Evolutionary conservation across 2,113 vertebrate species (phyloP).

Genomic region (Ptychochromis oligacanthus): DNA sequence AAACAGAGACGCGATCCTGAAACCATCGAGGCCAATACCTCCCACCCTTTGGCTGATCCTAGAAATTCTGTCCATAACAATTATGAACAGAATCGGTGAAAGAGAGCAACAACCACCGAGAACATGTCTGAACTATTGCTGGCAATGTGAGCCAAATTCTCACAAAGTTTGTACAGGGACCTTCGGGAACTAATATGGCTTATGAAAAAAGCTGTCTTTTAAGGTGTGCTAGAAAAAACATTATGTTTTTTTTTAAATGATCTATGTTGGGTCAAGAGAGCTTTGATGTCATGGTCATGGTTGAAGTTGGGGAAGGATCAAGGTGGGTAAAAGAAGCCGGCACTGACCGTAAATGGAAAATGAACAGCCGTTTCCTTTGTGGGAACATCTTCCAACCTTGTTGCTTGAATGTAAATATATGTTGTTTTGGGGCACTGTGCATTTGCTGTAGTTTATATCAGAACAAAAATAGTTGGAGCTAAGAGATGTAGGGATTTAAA

Average conservation of each 20-base stretch:
- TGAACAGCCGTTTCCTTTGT: background rate
- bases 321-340: background rate
- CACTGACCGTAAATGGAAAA: background rate
- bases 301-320: background rate
- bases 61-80: background rate
- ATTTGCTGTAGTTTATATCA: background rate
- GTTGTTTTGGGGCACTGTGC: background rate
- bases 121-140: background rate
- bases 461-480: background rate
- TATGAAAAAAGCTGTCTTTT: background rate
- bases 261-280: background rate
- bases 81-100: background rate
- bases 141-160: no score
- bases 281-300: background rate
- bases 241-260: background rate
- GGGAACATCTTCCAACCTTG: background rate
- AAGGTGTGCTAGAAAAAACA: background rate
- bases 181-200: background rate
- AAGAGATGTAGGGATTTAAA: background rate
- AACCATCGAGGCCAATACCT: background rate
- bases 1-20: background rate
- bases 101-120: background rate
- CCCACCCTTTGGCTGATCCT: background rate
- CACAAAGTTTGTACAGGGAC: no score
- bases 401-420: background rate